These are phyloP conservation scores for Desmodus rotundus DNA, from an alignment of 2,113 vertebrate species.

Conservation along the genomic window DNA sequence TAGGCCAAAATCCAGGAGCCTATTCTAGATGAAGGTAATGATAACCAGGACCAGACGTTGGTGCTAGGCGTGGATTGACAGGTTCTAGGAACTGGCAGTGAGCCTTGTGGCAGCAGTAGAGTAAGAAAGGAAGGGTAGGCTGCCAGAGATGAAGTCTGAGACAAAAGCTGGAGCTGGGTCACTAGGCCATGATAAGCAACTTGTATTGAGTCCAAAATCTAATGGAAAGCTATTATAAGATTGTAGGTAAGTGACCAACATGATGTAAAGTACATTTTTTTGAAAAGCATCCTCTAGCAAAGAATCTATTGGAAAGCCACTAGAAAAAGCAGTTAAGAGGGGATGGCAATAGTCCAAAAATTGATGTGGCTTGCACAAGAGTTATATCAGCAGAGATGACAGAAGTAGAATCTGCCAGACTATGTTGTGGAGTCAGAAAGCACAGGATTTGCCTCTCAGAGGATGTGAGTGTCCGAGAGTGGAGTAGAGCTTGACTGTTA, in stretches of 20 bases:
- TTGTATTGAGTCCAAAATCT: constrained; percentile 52
- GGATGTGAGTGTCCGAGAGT: neutral
- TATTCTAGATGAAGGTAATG: neutral
- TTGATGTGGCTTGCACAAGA: neutral
- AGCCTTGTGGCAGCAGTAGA: neutral
- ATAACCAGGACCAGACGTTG: neutral
- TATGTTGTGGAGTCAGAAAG: neutral
- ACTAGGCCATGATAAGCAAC: neutral
- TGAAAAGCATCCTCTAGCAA: constrained; percentile 8
- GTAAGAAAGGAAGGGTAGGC: neutral
- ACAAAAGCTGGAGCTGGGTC: neutral
- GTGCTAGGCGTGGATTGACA: neutral
- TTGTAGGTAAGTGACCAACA: constrained; percentile 31
- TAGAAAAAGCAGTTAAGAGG: neutral
- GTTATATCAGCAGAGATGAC: neutral
- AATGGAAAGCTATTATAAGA: constrained; percentile 49
- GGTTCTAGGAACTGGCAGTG: neutral
- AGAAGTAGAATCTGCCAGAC: neutral
- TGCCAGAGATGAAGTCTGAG: neutral
- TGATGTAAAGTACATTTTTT: constrained; percentile 25
- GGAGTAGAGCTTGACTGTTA: neutral
- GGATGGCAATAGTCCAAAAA: neutral
- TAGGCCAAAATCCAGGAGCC: neutral
- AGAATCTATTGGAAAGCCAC: neutral
- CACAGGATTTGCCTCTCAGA: neutral